phyloP scores from a whole-genome alignment of 2,113 vertebrate species.

The Semnornis frantzii region DNA sequence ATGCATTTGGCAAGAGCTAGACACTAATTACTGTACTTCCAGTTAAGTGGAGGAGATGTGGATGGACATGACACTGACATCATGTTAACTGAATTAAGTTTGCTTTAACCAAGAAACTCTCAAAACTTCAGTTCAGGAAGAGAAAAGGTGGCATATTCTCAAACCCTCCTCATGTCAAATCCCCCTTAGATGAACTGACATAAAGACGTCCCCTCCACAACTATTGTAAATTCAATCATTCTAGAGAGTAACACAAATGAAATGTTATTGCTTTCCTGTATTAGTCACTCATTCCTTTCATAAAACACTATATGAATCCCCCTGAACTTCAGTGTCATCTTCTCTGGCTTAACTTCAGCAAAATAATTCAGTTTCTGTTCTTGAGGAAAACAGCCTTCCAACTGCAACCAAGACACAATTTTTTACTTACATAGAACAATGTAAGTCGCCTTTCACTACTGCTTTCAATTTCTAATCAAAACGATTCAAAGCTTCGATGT shows the following conservation, averaged over 20 bases:
- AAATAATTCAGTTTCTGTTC: neutral
- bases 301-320: neutral
- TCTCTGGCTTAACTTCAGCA: neutral
- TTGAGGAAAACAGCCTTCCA: neutral
- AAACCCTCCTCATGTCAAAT: neutral
- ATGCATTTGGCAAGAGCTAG: neutral
- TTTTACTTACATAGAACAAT: neutral
- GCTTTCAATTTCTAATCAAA: neutral
- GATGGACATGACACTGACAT: accelerated
- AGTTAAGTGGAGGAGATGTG: accelerated
- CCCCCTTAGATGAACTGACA: neutral
- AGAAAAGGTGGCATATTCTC: neutral
- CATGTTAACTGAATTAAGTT: neutral
- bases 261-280: neutral
- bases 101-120: neutral
- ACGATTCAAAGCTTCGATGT: neutral
- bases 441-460: neutral
- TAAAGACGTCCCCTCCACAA: neutral
- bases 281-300: neutral
- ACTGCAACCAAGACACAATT: neutral
- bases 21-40: neutral
- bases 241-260: neutral
- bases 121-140: neutral
- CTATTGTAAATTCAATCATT: neutral
- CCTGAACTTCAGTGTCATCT: neutral